phyloP scores from a whole-genome alignment of 2,797 vertebrate genomes.

The Percopsis omiscomaycus region DNA sequence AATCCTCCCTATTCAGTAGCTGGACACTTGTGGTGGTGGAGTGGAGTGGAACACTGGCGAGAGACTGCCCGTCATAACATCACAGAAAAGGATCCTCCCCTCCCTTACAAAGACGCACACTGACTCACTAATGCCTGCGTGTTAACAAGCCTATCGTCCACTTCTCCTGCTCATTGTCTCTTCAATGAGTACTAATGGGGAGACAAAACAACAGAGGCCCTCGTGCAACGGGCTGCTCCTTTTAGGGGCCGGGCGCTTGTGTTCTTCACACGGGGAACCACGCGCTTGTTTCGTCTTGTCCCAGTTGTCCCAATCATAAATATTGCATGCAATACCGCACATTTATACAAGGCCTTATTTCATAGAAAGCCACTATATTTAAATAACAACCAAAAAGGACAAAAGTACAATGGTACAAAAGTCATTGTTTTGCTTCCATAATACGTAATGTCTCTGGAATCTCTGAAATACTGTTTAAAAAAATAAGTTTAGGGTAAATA shows the following conservation, averaged over 20 bases:
- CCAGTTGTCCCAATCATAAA: no score
- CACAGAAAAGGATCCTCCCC: constrained; percentile 63
- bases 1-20: constrained; percentile 72
- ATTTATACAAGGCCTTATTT: no score
- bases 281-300: no score
- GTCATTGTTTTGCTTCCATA: no score
- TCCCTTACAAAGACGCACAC: constrained; percentile 66
- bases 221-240: constrained; percentile 57
- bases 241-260: constrained; percentile 48
- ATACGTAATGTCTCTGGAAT: no score
- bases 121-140: constrained; percentile 69
- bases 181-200: constrained; percentile 73
- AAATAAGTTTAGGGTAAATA: no score
- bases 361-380: no score
- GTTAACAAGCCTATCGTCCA: constrained; percentile 75
- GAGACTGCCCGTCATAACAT: constrained; percentile 69
- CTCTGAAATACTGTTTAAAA: no score
- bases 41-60: constrained; percentile 65
- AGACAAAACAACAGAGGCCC: constrained; percentile 68
- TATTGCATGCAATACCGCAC: no score
- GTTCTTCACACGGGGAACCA: constrained; percentile 8
- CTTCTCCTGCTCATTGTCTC: constrained; percentile 71
- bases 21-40: constrained; percentile 70
- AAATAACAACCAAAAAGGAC: no score
- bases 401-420: no score